Conservation (phyloP, 1,140 invertebrate species). For the Heliconius eleuchia region DNA sequence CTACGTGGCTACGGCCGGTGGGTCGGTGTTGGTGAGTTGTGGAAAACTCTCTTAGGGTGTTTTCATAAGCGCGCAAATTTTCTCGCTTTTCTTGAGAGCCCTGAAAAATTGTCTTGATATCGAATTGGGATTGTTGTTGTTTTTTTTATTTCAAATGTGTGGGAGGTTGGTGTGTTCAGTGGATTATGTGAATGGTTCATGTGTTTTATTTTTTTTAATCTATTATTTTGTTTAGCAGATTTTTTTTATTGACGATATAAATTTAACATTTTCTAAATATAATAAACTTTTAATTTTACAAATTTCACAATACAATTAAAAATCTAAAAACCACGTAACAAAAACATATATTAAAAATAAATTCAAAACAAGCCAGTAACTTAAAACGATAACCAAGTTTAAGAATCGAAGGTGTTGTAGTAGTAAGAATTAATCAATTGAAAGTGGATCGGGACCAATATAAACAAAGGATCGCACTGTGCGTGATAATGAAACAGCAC, state of each 20-base stretch:
- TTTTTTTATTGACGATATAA: background rate
- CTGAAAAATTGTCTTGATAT: conserved; percentile 22
- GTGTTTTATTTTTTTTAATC: conserved; percentile 29
- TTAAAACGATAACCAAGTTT: conserved; percentile 36
- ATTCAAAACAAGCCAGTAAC: too few species aligned
- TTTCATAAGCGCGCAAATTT: conserved; percentile 68
- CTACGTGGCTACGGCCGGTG: conserved; percentile 67
- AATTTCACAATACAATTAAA: background rate
- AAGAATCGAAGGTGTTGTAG: conserved; percentile 65
- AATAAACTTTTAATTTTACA: background rate
- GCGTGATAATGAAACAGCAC: conserved; percentile 73
- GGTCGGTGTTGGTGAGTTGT: conserved; percentile 76
- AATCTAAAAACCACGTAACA: background rate
- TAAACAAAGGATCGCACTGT: conserved; percentile 76
- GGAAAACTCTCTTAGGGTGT: conserved; percentile 78
- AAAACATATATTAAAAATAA: background rate
- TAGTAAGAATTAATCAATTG: conserved; percentile 77
- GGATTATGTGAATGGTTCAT: background rate
- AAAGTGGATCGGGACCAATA: conserved; percentile 74
- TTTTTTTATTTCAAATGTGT: background rate
- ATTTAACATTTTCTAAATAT: background rate
- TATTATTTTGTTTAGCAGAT: conserved; percentile 60
- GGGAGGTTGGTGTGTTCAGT: background rate
- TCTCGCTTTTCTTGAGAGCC: conserved; percentile 45
- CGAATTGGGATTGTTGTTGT: background rate